phyloP scores from a whole-genome alignment of 1,140 invertebrate genomes.

The Panulirus ornatus region DNA sequence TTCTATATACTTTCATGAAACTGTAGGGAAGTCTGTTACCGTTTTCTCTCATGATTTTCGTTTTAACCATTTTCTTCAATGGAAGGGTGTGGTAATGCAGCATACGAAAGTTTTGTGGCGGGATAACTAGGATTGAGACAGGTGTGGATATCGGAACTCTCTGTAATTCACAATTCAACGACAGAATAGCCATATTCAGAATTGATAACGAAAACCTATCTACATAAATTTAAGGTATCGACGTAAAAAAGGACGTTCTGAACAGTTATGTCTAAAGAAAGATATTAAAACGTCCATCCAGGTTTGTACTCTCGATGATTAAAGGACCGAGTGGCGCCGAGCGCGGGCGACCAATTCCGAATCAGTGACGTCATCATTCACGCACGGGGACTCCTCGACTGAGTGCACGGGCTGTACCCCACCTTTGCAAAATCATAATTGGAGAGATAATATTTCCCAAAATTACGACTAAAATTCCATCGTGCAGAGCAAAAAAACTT shows the following conservation, averaged over 20 bases:
- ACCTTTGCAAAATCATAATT: constrained; percentile 58
- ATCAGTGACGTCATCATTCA: constrained; percentile 42
- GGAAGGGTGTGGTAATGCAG: constrained; percentile 67
- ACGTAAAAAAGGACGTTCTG: no score
- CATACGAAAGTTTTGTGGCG: constrained; percentile 60
- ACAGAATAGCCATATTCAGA: background rate
- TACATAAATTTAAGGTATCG: no score
- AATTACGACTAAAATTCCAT: constrained; percentile 58
- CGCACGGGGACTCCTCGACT: constrained; percentile 56
- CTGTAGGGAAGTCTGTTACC: constrained; percentile 36
- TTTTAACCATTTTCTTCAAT: constrained; percentile 62
- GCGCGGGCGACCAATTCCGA: constrained; percentile 28
- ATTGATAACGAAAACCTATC: no score
- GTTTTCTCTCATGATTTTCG: constrained; percentile 56
- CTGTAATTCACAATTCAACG: background rate
- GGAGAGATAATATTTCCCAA: constrained; percentile 49
- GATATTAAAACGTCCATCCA: background rate
- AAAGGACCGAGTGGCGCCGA: constrained; percentile 24
- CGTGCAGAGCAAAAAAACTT: constrained; percentile 33
- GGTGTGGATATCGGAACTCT: background rate
- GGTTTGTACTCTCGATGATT: background rate
- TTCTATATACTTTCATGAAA: background rate
- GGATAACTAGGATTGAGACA: background rate
- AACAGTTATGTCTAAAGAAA: background rate
- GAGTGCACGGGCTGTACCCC: constrained; percentile 58